phyloP scores from a whole-genome alignment of 2,888 invertebrate species.

The Leucozona laternaria region DNA sequence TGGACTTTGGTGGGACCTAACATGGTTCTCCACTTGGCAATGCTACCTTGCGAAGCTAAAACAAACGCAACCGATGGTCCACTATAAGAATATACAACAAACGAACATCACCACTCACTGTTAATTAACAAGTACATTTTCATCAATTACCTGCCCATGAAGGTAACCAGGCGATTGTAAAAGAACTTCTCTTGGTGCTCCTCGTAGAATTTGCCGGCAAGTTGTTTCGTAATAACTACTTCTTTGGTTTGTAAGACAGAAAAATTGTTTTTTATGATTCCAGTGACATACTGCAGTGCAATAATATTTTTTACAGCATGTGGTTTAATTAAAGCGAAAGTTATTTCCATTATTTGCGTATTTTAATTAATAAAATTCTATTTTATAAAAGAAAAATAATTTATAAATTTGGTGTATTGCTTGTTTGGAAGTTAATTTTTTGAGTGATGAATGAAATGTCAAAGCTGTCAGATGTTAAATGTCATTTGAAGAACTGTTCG shows the following conservation, averaged over 20 bases:
- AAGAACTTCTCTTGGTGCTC: conserved; percentile 94
- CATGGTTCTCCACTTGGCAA: conserved; percentile 91
- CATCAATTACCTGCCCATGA: conserved; percentile 89
- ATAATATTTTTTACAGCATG: conserved; percentile 91
- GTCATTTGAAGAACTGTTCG: not conserved
- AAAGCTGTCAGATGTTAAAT: not conserved
- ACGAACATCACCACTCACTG: conserved; percentile 16
- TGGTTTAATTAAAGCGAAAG: conserved; percentile 94
- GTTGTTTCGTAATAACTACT: conserved; percentile 85
- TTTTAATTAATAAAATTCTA: not conserved
- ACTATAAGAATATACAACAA: conserved; percentile 84
- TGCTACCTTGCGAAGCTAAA: conserved; percentile 90
- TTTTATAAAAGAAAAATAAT: not conserved
- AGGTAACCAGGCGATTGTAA: conserved; percentile 91
- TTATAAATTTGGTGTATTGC: not conserved
- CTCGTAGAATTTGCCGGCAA: conserved; percentile 90
- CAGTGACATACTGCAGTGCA: conserved; percentile 88
- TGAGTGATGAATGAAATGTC: not conserved
- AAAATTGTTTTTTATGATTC: conserved; percentile 89
- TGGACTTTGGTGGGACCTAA: conserved; percentile 96
- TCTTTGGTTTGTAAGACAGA: conserved; percentile 89
- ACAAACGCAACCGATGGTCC: conserved; percentile 93
- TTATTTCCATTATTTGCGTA: conserved; percentile 86
- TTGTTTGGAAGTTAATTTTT: not conserved
- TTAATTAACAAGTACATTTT: not conserved